Conservation (phyloP, 1,140 invertebrate species). For the Coelopa frigida region DNA sequence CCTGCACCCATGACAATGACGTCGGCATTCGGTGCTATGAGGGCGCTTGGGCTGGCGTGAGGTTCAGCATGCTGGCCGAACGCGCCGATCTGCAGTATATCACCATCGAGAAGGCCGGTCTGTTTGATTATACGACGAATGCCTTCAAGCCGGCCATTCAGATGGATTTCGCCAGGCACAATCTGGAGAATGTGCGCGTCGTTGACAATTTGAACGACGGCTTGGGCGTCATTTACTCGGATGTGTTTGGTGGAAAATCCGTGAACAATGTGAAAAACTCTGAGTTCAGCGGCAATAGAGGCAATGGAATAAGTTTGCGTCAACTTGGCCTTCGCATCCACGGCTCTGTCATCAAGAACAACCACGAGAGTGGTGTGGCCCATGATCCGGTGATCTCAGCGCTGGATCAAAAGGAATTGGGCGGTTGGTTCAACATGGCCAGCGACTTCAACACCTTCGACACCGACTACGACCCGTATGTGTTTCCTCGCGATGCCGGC, state of each 20-base stretch:
- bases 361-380: conserved; percentile 78
- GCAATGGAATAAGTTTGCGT: conserved; percentile 82
- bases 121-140: conserved; percentile 88
- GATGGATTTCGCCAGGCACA: conserved; percentile 92
- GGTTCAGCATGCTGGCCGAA: conserved; percentile 81
- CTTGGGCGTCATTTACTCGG: conserved; percentile 79
- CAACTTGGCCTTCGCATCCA: conserved; percentile 77
- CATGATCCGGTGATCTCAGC: conserved; percentile 86
- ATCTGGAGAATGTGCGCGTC: conserved; percentile 74
- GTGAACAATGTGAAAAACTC: conserved; percentile 82
- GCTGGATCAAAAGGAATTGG: conserved; percentile 79
- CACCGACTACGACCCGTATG: conserved; percentile 60
- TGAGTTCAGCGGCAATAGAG: conserved; percentile 77
- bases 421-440: conserved; percentile 79
- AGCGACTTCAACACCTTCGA: conserved; percentile 58
- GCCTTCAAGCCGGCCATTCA: conserved; percentile 88
- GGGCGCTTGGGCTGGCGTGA: conserved; percentile 85
- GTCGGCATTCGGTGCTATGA: conserved; percentile 84
- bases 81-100: conserved; percentile 81
- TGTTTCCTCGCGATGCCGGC: conserved; percentile 54
- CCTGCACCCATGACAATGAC: conserved; percentile 79
- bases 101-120: conserved; percentile 83
- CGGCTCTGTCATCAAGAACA: conserved; percentile 72
- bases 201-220: conserved; percentile 81
- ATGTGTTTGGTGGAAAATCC: conserved; percentile 77